Evolutionary conservation across 2,113 vertebrate genomes (phyloP).

Genomic region (Edolisoma coerulescens): DNA sequence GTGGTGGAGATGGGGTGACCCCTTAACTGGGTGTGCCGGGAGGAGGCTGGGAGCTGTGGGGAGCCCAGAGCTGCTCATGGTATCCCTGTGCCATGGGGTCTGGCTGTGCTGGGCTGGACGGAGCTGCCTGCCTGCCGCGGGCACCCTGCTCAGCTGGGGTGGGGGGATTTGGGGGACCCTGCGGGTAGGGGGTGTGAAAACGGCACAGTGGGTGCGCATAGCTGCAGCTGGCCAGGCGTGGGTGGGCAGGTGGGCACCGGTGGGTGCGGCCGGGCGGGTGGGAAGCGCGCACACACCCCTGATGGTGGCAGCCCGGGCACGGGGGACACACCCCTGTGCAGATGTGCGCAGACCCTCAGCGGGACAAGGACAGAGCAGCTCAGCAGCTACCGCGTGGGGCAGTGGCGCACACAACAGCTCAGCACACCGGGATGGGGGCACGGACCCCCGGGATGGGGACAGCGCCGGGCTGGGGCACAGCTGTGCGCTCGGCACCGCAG

Average conservation of each 20-base stretch:
- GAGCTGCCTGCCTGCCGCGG: neutral
- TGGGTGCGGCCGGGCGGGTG: neutral
- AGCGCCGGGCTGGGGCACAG: neutral
- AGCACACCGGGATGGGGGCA: fast-evolving
- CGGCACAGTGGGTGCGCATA: fast-evolving
- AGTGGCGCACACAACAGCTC: fast-evolving
- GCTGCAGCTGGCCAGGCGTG: neutral
- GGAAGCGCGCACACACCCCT: fast-evolving
- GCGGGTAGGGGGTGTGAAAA: neutral
- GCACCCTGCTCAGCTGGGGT: neutral
- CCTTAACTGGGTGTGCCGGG: no score
- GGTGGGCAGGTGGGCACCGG: neutral
- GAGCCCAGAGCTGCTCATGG: fast-evolving
- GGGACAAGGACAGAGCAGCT: neutral
- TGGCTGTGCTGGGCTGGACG: neutral
- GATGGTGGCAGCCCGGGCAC: fast-evolving
- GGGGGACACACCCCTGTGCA: neutral
- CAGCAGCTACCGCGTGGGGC: fast-evolving
- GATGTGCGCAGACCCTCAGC: neutral
- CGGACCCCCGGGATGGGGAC: neutral
- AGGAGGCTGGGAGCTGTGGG: neutral
- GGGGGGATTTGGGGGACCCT: neutral
- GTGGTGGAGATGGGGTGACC: neutral
- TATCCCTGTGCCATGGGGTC: fast-evolving
- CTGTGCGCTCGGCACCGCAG: neutral